These are phyloP conservation scores for Stegostoma tigrinum DNA, from an alignment of 2,113 vertebrate genomes.

Conservation along the genomic window DNA sequence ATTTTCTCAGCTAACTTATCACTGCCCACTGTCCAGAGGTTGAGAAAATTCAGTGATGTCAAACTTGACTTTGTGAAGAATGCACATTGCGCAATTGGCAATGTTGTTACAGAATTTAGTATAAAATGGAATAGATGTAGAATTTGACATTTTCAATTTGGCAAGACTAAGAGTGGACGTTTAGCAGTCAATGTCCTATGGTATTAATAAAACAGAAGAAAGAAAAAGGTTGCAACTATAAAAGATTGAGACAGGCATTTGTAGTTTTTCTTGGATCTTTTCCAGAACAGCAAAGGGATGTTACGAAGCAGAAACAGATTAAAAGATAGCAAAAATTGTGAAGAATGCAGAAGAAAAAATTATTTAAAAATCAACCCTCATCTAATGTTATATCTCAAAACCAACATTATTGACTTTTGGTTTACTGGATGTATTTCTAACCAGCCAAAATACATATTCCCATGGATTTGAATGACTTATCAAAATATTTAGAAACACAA, in stretches of 20 bases:
- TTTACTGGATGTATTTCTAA: neutral
- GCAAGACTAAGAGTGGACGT: neutral
- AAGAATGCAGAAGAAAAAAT: neutral
- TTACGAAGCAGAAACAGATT: neutral
- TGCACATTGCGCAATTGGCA: neutral
- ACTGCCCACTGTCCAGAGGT: too few relatives aligned
- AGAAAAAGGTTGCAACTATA: neutral
- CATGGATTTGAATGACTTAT: neutral
- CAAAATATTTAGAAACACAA: neutral
- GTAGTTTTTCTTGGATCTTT: neutral
- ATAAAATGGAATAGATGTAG: neutral
- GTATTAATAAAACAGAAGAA: neutral
- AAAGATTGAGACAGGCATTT: neutral
- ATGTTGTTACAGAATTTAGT: neutral
- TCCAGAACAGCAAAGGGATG: neutral
- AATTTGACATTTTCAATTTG: neutral
- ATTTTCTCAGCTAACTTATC: too few relatives aligned
- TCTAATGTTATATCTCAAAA: neutral
- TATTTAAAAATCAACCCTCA: neutral
- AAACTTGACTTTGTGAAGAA: neutral
- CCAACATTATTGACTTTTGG: neutral
- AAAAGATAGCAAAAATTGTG: neutral
- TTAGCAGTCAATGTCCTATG: neutral
- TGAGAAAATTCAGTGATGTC: neutral
- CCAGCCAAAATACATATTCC: neutral